phyloP scores from a whole-genome alignment of 2,888 invertebrate genomes.

The Euspilapteryx auroguttella region DNA sequence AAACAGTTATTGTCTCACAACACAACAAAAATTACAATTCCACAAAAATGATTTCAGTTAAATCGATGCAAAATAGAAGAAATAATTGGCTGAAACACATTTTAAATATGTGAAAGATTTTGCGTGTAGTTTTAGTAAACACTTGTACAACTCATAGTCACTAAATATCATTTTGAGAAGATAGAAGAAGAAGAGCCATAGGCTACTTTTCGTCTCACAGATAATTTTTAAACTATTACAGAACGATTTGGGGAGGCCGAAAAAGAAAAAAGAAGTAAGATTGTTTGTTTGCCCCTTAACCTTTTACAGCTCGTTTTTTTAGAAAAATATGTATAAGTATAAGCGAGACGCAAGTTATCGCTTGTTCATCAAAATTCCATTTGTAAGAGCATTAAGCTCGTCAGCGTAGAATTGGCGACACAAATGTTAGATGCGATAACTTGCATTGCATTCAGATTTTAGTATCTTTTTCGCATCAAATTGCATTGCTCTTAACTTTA shows the following conservation, averaged over 20 bases:
- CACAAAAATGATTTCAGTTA: too few relatives aligned
- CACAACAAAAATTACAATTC: too few relatives aligned
- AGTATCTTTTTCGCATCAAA: conserved; percentile 36
- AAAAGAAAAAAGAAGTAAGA: conserved; percentile 99
- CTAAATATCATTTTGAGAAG: too few relatives aligned
- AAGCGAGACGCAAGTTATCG: conserved; percentile 49
- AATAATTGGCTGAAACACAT: too few relatives aligned
- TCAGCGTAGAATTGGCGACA: conserved; percentile 30
- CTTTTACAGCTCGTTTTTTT: conserved; percentile 57
- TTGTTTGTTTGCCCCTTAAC: conserved; percentile 65
- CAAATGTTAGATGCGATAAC: conserved; percentile 41
- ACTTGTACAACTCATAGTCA: too few relatives aligned
- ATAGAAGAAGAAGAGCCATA: too few relatives aligned
- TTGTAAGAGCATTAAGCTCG: conserved; percentile 14
- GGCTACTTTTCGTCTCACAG: too few relatives aligned
- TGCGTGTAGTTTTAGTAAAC: too few relatives aligned
- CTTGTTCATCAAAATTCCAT: conserved; percentile 33
- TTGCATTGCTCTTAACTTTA: conserved; percentile 38
- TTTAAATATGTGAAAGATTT: too few relatives aligned
- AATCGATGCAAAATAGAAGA: too few relatives aligned
- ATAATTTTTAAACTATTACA: conserved; percentile 67
- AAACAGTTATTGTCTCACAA: too few relatives aligned
- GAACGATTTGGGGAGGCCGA: conserved; percentile 94
- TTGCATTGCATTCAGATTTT: conserved; percentile 43
- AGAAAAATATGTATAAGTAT: conserved; percentile 31